Evolutionary conservation across 2,888 invertebrate species (phyloP).

Genomic region (Synergus gifuensis): DNA sequence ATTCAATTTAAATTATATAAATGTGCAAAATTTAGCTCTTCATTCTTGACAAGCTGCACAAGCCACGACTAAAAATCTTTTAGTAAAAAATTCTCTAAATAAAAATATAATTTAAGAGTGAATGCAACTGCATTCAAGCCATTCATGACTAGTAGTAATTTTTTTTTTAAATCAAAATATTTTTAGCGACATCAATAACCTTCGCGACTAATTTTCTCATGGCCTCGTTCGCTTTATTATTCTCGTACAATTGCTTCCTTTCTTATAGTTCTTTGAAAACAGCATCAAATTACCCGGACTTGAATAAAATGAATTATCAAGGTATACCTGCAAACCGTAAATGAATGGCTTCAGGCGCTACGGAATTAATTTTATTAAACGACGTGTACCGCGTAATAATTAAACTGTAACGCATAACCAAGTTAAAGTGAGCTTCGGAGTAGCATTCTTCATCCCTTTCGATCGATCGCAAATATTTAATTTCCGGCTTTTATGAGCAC

Average conservation of each 20-base stretch:
- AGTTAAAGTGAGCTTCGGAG: not conserved
- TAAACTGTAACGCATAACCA: not conserved
- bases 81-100: no score
- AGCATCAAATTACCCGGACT: not conserved
- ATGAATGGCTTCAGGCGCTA: constrained; percentile 17
- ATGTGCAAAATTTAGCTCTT: no score
- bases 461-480: not conserved
- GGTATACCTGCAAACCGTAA: not conserved
- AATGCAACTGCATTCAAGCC: no score
- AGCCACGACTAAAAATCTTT: no score
- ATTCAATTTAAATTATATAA: no score
- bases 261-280: not conserved
- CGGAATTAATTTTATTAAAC: constrained; percentile 27
- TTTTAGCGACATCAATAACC: no score
- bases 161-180: no score
- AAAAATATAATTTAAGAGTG: no score
- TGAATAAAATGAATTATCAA: constrained; percentile 18
- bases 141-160: no score
- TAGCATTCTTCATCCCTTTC: not conserved
- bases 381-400: constrained; percentile 19
- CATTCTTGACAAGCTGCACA: no score
- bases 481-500: not conserved
- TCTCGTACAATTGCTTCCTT: not conserved
- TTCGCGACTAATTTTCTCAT: not conserved
- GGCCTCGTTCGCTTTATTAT: not conserved